These are phyloP conservation scores for Agriopis marginaria DNA, from an alignment of 2,888 invertebrate species.

Conservation along the genomic window DNA sequence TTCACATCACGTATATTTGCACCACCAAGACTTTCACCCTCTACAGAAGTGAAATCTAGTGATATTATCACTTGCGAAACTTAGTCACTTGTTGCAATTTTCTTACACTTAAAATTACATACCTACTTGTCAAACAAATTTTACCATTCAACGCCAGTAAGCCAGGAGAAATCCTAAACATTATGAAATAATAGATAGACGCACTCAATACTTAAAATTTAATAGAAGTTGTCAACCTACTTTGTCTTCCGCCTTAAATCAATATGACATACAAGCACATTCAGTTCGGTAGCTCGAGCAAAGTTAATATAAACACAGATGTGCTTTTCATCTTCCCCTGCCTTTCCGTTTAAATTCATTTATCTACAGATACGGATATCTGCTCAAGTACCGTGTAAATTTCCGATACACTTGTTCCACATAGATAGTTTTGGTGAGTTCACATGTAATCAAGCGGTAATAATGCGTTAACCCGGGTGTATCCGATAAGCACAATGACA, in stretches of 20 bases:
- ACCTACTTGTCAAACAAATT: conserved; percentile 11
- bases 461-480: conserved; percentile 62
- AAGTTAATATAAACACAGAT: conserved; percentile 33
- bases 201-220: conserved; percentile 15
- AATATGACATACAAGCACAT: conserved; percentile 23
- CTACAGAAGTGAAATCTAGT: conserved; percentile 24
- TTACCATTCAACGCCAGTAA: not conserved
- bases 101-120: conserved; percentile 16
- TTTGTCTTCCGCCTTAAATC: conserved; percentile 15
- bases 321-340: conserved; percentile 36
- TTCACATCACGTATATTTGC: conserved; percentile 25
- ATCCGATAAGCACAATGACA: conserved; percentile 64
- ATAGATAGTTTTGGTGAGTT: conserved; percentile 64
- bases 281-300: conserved; percentile 18
- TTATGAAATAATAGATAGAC: conserved; percentile 16
- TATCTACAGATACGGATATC: conserved; percentile 46
- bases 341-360: conserved; percentile 27
- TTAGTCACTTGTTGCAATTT: conserved; percentile 27
- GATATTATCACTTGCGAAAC: conserved; percentile 26
- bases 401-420: conserved; percentile 67
- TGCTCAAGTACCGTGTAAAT: conserved; percentile 67
- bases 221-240: conserved; percentile 17
- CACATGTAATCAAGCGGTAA: conserved; percentile 63
- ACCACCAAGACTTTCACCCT: conserved; percentile 17
- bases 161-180: conserved; percentile 5